phyloP scores from a whole-genome alignment of 2,888 invertebrate species.

The Girardia tigrina region DNA sequence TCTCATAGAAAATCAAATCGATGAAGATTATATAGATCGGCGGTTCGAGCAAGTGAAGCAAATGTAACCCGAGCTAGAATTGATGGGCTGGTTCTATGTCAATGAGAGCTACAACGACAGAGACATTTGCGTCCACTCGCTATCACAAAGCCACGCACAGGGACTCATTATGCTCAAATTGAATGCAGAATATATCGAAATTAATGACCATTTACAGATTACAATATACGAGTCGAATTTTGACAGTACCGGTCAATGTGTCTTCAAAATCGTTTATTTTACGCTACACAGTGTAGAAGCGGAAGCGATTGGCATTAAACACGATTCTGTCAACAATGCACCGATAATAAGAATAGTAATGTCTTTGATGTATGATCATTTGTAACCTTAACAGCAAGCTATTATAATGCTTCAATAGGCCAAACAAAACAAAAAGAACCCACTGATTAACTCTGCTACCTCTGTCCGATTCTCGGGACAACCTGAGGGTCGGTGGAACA shows the following conservation, averaged over 20 bases:
- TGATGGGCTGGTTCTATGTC: background rate
- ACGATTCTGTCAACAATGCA: background rate
- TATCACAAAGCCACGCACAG: conserved; percentile 9
- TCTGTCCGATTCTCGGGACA: too few species aligned
- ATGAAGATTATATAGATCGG: background rate
- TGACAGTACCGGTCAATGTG: background rate
- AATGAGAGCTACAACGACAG: background rate
- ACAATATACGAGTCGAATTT: background rate
- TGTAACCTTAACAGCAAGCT: too few species aligned
- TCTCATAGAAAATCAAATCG: conserved; percentile 5
- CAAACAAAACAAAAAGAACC: too few species aligned
- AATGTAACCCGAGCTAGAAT: background rate
- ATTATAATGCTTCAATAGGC: too few species aligned
- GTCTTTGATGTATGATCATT: too few species aligned
- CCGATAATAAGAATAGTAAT: conserved; percentile 11
- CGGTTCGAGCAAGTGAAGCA: conserved; percentile 9
- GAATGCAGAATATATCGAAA: background rate
- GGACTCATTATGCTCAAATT: conserved; percentile 6
- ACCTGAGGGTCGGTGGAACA: too few species aligned
- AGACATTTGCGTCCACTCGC: background rate
- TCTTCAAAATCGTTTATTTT: background rate
- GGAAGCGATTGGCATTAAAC: background rate
- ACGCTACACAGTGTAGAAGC: conserved; percentile 14
- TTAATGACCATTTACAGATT: background rate
- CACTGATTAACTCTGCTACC: too few species aligned